Base-by-base conservation (phyloP, 2,113 vertebrate species). In the Psophia crepitans region DNA sequence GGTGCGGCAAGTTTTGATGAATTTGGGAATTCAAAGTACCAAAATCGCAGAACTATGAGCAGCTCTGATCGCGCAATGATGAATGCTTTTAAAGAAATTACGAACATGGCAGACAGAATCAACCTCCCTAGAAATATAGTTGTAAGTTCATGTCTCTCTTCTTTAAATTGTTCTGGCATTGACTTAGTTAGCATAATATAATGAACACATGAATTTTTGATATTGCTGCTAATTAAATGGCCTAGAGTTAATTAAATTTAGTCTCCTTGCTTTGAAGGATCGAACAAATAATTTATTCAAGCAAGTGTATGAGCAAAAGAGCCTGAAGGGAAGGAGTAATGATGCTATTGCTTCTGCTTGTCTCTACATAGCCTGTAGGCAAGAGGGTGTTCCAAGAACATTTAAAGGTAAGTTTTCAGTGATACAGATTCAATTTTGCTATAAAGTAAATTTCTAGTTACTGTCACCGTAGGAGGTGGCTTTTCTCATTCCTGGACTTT, bases 281-380 rank as follows among this genome's bases (percentile, higher is more conserved):
- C 99, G 99, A 98, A 99, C 99, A 96, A 99, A 99, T 98, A 99
- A 99, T 98, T 98, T 99, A 98, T 99, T 99, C 98, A 99, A 99
- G 96, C 99, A 99, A 98, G 99, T 99, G 64, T 99, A 99, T 94
- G 99, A 99, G 94, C 99, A 99, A 96, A 99, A 99, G 98, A 99
- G 99, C 97, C 98, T 99, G 93, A 99, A 99, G 97, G 99, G 99
- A 32, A 98, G 99, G 97, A 99, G 99, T 97, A 99, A 99, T 46
- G 99, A 99, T 81, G 99, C 99, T 68, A 99, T 99, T 77, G 99
- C 99, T 78, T 99, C 99, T 14, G 99, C 99, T 91, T 99, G 99
- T 96, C 99, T 99, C 87, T 99, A 99, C 97, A 99, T 99, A 81
- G 99, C 99, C 90, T 99, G 99, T 96, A 99, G 99, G 97, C 99